A percentile compares a stretch with the other conserved stretches of the same genome.
These are phyloP conservation scores for Cyclophora albipunctata DNA, from an alignment of 2,888 invertebrate species.

Conservation along the genomic window DNA sequence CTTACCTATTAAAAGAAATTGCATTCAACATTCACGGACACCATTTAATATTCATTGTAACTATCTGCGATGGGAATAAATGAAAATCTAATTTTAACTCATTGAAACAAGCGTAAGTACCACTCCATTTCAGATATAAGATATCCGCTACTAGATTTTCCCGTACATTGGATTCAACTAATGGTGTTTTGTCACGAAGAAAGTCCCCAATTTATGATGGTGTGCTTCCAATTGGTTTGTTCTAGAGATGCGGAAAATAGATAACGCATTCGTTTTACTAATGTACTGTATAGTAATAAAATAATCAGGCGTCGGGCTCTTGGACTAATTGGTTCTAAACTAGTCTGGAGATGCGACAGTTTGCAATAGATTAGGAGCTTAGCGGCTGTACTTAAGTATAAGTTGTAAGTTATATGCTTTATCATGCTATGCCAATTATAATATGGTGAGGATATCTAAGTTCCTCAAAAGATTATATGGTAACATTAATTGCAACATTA, in stretches of 20 bases:
- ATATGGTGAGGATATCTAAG: too few relatives aligned
- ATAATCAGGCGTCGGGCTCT: slow-evolving; percentile 15
- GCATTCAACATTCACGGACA: too few relatives aligned
- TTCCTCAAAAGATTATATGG: too few relatives aligned
- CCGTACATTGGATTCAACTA: slow-evolving; percentile 13
- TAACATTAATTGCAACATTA: too few relatives aligned
- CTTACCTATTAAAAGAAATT: too few relatives aligned
- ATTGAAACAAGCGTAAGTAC: slow-evolving; percentile 22
- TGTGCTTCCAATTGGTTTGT: slow-evolving; percentile 23
- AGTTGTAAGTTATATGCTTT: too few relatives aligned
- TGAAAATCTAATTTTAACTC: slow-evolving; percentile 5
- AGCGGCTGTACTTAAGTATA: too few relatives aligned
- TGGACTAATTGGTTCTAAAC: slow-evolving; percentile 16
- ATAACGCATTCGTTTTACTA: slow-evolving; percentile 14
- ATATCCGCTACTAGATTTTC: slow-evolving; percentile 28
- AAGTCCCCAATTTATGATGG: slow-evolving; percentile 32
- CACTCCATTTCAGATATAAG: slow-evolving; percentile 31
- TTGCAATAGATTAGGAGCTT: too few relatives aligned
- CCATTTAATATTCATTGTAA: too few relatives aligned
- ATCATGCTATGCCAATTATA: too few relatives aligned
- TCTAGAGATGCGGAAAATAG: slow-evolving; percentile 20
- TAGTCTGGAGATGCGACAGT: background rate
- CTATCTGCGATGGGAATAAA: too few relatives aligned
- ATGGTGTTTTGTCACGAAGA: slow-evolving; percentile 43
- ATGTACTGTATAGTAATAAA: slow-evolving; percentile 21